Conservation (phyloP, 1,140 invertebrate genomes). For the Heliconius melpomene region DNA sequence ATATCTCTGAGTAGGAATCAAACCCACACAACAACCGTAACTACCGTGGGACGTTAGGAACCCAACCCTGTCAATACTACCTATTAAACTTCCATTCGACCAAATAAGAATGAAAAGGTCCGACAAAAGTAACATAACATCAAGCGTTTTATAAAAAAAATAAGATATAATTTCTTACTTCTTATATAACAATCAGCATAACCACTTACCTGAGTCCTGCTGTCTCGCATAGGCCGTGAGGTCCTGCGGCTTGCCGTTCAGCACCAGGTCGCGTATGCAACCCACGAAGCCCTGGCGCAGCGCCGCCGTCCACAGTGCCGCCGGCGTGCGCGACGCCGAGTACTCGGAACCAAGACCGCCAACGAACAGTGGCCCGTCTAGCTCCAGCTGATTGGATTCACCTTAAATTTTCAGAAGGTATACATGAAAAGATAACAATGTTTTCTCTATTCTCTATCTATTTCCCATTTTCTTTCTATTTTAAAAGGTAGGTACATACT, state of each 20-base stretch:
- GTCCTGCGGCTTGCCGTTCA: conserved; percentile 96
- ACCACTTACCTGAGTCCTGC: conserved; percentile 88
- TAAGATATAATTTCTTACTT: neutral
- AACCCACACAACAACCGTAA: no score
- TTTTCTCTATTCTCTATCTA: no score
- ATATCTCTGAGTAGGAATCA: no score
- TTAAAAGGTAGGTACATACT: no score
- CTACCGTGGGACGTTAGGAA: no score
- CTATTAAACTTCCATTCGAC: no score
- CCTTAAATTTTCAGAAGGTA: conserved; percentile 74
- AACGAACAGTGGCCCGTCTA: conserved; percentile 94
- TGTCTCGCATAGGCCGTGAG: conserved; percentile 93
- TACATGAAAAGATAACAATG: no score
- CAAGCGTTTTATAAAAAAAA: no score
- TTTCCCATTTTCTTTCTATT: no score
- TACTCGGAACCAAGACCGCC: conserved; percentile 92
- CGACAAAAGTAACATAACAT: no score
- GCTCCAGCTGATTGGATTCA: conserved; percentile 92
- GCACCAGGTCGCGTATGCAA: conserved; percentile 95
- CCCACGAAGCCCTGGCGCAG: conserved; percentile 96
- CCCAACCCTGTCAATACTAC: no score
- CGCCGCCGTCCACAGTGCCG: conserved; percentile 94
- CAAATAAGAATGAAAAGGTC: no score
- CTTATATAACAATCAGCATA: conserved; percentile 49
- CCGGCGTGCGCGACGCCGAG: conserved; percentile 88